Percentiles rank a stretch among this genome's conserved stretches.
These are phyloP conservation scores for Stomatorhinus walkeri DNA, from an alignment of 2,797 vertebrate species.

Conservation along the genomic window DNA sequence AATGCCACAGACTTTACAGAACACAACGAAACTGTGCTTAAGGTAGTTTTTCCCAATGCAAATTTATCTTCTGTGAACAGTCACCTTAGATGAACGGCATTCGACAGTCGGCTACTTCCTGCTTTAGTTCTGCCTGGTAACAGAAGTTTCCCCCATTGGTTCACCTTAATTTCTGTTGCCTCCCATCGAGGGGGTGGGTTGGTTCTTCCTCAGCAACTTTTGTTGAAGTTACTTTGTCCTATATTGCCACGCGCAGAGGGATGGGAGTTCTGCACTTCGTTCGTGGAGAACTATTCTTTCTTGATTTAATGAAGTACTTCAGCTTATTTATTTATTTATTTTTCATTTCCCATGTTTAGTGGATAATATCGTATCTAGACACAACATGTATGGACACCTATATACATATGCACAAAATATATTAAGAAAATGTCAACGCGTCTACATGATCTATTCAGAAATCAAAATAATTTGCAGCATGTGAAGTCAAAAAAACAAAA, in stretches of 20 bases:
- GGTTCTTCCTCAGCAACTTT: conserved; percentile 27
- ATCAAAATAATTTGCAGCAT: not conserved
- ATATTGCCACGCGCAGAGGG: conserved; percentile 35
- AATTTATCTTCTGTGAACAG: conserved; percentile 33
- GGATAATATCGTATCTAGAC: not conserved
- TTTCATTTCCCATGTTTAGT: not conserved
- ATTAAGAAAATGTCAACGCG: not conserved
- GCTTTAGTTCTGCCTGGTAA: conserved; percentile 83
- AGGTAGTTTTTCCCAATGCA: conserved; percentile 14
- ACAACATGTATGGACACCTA: not conserved
- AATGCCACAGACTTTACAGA: not conserved
- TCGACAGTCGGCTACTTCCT: conserved; percentile 37
- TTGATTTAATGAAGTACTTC: not conserved
- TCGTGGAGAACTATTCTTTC: not conserved
- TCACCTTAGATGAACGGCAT: conserved; percentile 37
- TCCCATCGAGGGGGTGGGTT: conserved; percentile 38
- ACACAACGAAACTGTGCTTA: not conserved
- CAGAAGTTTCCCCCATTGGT: conserved; percentile 76
- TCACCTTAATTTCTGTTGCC: conserved; percentile 67
- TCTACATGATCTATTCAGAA: not conserved
- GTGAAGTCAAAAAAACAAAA: not conserved
- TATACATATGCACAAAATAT: not conserved
- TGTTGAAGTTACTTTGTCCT: conserved; percentile 35
- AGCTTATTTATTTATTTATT: not conserved
- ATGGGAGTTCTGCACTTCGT: conserved; percentile 16